Evolutionary conservation across 2,888 invertebrate species (phyloP), one percentile per base, ranked within the genome.

Genomic region (Perizoma affinitatum): DNA sequence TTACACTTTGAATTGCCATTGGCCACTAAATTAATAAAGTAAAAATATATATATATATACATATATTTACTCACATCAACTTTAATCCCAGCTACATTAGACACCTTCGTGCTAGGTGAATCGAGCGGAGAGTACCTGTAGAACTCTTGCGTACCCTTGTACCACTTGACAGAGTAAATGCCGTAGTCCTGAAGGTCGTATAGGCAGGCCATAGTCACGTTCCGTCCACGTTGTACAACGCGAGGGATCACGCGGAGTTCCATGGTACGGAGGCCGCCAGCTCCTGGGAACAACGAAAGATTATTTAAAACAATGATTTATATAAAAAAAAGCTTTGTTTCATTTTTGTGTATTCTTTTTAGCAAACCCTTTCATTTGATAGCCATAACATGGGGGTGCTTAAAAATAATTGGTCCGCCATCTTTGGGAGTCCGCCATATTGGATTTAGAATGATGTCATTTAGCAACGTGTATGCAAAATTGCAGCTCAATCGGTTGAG

Each of bases 151-250:
- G 90, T 93, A 45, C 97, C 97, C 73, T 95, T 94, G 92, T 96
- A 97, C 96, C 97, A 97, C 93, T 97, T 97, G 60, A 97, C 96
- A 0, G 96, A 95, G 86, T 97, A 97, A 58, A 97, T 93, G 6
- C 95, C 95, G 61, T 94, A 95, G 47, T 94, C 94, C 75, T 96
- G 95, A 70, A 96, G 90, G 81, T 96, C 95, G 87, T 97, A 97
- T 68, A 95, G 86, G 83, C 97, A 97, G 33, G 94, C 93, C 81
- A 97, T 92, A 33, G 95, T 95, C 48, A 95, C 96, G 83, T 95
- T 94, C 57, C 94, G 93, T 11, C 95, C 95, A 62, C 94, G 93
- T 75, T 96, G 94, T 38, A 96, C 96, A 52, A 95, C 94, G 52
- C 94, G 93, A 9, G 96, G 96, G 68, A 93, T 93, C 74, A 96